Evolutionary conservation across 2,113 vertebrate species (phyloP).

Genomic region (Anguilla rostrata): DNA sequence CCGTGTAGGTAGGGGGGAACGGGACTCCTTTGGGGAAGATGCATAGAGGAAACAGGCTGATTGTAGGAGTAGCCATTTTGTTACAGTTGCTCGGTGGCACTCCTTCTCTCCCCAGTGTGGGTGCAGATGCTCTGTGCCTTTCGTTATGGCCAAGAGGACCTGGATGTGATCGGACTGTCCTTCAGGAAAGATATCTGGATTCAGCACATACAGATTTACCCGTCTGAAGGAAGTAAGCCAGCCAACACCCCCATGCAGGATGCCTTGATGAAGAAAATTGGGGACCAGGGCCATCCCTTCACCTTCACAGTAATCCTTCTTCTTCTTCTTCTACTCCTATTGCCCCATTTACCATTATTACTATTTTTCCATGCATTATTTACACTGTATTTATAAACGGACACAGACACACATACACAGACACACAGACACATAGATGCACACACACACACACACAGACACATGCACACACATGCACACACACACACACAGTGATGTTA

Average conservation of each 20-base stretch:
- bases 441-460: no score
- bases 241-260: constrained; percentile 60
- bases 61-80: no score
- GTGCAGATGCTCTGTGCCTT: constrained; percentile 71
- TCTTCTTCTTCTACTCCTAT: background rate
- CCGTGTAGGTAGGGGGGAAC: no score
- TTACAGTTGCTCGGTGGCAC: no score
- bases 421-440: no score
- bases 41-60: no score
- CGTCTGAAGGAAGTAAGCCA: constrained; percentile 54
- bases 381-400: background rate
- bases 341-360: no score
- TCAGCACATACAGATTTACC: constrained; percentile 58
- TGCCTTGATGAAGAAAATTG: constrained; percentile 69
- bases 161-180: constrained; percentile 72
- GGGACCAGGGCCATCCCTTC: constrained; percentile 63
- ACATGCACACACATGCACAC: no score
- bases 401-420: no score
- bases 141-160: constrained; percentile 70
- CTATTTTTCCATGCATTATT: no score
- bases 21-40: no score
- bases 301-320: constrained; percentile 54
- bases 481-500: no score
- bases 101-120: constrained; percentile 57
- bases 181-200: constrained; percentile 77